Evolutionary conservation across 2,888 invertebrate genomes (phyloP), one percentile per base, ranked within the genome.

Genomic region (Acronicta psi): DNA sequence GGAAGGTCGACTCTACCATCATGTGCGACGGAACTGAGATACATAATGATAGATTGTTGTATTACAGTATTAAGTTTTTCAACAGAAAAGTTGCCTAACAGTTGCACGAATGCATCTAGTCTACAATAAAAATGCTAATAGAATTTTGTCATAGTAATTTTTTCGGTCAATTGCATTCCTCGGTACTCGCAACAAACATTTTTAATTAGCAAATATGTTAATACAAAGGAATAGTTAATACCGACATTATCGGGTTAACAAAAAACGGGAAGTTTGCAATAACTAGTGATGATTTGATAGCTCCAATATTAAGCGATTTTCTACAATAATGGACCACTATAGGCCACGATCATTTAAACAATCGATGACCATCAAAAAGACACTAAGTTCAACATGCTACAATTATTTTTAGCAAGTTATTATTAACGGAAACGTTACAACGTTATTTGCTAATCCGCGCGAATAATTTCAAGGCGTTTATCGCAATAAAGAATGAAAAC

Each of bases 91-190:
- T 41, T 52, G 42, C 60, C 18, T n/a, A 47, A 18, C 11, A 36
- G 14, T 66, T 8, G 43, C 41, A 18, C 2, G 42, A 14, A 6
- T 18, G 34, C 41, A 20, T 23, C 37, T n/a, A 13, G 10, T 17
- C 18, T 34, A 11, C n/a, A 8, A 37, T 37, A 17, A 14, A 4
- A 49, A 72, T 67, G 67, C 73, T 62, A 75, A 73, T 75, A 54
- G 63, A 57, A 75, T 73, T 51, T 58, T 58, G 52, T 75, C 72
- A 71, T 67, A 49, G 36, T 5, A 14, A 10, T 57, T 74, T 74
- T 73, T 63, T 50, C 23, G 34, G 6, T 6, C 13, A 45, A 50
- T 66, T 68, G 40, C 55, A 34, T 66, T 58, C 38, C 17, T 16
- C 1, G 54, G 17, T 31, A 36, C 42, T 0, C 42, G 37, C 40